phyloP scores from a whole-genome alignment of 2,113 vertebrate species.

The Microtus montanus region DNA sequence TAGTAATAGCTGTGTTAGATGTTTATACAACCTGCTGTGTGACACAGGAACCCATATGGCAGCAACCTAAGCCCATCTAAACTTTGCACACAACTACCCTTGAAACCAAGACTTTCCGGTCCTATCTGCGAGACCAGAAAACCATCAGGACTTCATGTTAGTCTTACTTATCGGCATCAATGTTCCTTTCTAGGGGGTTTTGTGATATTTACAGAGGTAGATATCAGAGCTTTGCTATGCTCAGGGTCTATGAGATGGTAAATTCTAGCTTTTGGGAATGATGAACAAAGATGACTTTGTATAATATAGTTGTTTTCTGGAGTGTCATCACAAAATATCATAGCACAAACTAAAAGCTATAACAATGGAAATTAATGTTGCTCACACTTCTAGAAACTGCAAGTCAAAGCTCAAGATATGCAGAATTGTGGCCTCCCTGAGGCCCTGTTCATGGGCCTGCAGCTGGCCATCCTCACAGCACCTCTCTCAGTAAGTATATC shows the following conservation, averaged over 20 bases:
- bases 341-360: background rate
- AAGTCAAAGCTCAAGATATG: background rate
- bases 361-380: background rate
- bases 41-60: background rate
- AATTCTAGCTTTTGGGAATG: background rate
- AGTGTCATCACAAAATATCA: background rate
- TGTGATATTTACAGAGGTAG: background rate
- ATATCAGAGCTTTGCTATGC: background rate
- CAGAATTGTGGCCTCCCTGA: background rate
- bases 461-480: background rate
- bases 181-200: background rate
- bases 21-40: background rate
- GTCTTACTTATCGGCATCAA: background rate
- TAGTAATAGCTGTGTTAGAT: background rate
- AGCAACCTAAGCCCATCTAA: background rate
- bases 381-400: background rate
- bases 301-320: background rate
- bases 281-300: background rate
- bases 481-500: background rate
- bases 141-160: background rate
- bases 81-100: background rate
- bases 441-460: background rate
- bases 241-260: background rate
- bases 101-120: background rate
- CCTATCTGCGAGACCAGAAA: background rate